These are phyloP conservation scores for Bellardia bayeri DNA, from an alignment of 2,888 invertebrate genomes.

Conservation along the genomic window DNA sequence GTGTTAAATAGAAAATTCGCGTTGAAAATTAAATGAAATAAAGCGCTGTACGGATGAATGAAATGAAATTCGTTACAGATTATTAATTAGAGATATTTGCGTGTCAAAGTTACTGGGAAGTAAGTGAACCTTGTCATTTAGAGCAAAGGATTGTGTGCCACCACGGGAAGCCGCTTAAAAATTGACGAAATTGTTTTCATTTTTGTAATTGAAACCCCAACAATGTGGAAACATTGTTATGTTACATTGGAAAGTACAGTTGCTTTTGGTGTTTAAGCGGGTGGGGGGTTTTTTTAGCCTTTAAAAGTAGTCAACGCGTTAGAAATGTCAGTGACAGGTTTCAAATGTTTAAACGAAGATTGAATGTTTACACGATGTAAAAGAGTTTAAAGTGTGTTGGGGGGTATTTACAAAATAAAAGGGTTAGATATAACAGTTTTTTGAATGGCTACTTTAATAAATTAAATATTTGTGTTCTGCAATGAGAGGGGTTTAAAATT, in stretches of 20 bases:
- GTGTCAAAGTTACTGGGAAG: constrained; percentile 68
- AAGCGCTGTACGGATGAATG: constrained; percentile 61
- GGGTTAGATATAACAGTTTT: constrained; percentile 20
- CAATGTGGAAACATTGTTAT: constrained; percentile 64
- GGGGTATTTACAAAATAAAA: not conserved
- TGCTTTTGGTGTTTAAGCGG: not conserved
- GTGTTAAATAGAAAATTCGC: constrained; percentile 47
- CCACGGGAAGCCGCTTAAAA: constrained; percentile 72
- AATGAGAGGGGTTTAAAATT: constrained; percentile 28
- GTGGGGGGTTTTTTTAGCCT: constrained; percentile 70
- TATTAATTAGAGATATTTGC: constrained; percentile 82
- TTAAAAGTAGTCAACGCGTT: constrained; percentile 59
- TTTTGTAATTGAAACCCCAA: constrained; percentile 59
- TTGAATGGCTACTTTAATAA: constrained; percentile 67
- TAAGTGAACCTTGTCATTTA: constrained; percentile 48
- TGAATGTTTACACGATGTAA: constrained; percentile 53
- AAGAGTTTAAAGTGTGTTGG: not conserved
- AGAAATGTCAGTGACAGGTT: constrained; percentile 75
- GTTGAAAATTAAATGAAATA: constrained; percentile 55
- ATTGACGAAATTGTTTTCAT: constrained; percentile 65
- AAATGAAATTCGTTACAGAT: constrained; percentile 79
- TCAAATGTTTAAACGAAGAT: constrained; percentile 70
- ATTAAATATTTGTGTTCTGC: constrained; percentile 48
- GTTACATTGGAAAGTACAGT: constrained; percentile 64
- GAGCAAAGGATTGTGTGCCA: constrained; percentile 58